Base-by-base conservation (phyloP, 2,888 invertebrate genomes). In the Melanotus villosus region DNA sequence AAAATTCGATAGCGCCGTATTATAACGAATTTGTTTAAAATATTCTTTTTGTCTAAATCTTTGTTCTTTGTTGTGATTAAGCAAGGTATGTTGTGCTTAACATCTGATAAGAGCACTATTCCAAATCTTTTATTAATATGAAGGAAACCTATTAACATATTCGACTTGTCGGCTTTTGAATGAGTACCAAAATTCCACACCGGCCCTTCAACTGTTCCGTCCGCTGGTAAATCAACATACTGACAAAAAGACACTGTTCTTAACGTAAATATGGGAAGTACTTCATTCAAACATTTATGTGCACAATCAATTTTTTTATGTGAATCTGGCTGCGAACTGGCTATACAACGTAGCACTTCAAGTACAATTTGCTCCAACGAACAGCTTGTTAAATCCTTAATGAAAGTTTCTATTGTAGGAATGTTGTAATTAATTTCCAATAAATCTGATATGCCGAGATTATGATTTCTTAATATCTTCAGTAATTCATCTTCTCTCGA, bases 151-250 rank as follows among this genome's bases (percentile, higher is more conserved):
- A 74, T 60, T 7, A 75, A 36, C 7, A 69, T 54, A 26, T 65
- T 59, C n/a, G 26, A 38, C 16, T 71, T 36, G 5, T 57, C 21
- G 5, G n/a, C 16, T 57, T 73, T 75, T 0, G 65, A 60, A 64
- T 75, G 71, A 9, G 69, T 56, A 6, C 75, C 75, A 62, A 75
- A 73, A 36, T 58, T 70, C 75, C 75, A 75, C 4, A 50, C 21
- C 0, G 75, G 75, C 9, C 57, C 68, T n/a, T 70, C 60, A 0
- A 7, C 9, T 26, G 52, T 47, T 38, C 64, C 58, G 19, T 58
- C 30, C n/a, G 56, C 36, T 5, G 65, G 18, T 54, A 38, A 58
- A 45, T 72, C 68, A 10, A 74, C 58, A 34, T 70, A 67, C 9
- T 34, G 32, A 52, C 70, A 75, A 38, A 57, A 30, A 10, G 63